Base-by-base conservation (phyloP, 2,113 vertebrate genomes). In the Microtus montanus region DNA sequence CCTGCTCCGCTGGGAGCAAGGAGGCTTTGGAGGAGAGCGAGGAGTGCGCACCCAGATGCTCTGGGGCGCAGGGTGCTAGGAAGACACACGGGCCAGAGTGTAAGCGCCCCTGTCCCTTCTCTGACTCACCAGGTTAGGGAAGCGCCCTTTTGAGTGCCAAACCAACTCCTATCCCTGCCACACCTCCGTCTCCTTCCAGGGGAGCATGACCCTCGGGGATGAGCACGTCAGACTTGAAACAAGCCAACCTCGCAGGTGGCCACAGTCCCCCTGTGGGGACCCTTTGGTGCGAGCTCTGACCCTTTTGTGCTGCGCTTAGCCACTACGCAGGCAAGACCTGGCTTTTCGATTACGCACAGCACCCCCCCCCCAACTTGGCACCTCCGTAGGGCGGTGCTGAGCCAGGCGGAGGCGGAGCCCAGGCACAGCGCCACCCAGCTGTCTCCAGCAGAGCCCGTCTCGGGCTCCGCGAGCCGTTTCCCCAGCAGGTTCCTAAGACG, bases 361-460 rank as follows among this genome's bases (percentile, higher is more conserved):
- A 41, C 41, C 41, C 41, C 66, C 19, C 19, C 14, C 17, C 17
- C 54, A 20, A 20, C 58, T 61, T 0, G 14, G 63, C 41, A 68
- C 19, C 68, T 44, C n/a, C 0, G 8, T 54, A 2, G 84, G 77
- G 84, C 75, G 71, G 88, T 58, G 47, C 93, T 5, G 87, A 49
- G 47, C 44, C 19, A 94, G 89, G 96, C 93, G 97, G 98, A 97
- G 98, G 97, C 98, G 97, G 95, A 90, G 95, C 52, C 44, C 1
- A 87, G 61, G 90, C 85, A 73, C 93, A 79, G 97, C 95, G 97
- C 98, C 98, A 98, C 98, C 98, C 97, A 97, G 98, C 98, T 98
- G 98, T 98, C 99, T 99, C 98, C 98, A 97, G 98, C 97, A 98
- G 98, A 98, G 98, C 97, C 33, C 12, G 54, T 91, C 49, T 24